These are phyloP conservation scores for Drosophila nigritarsus DNA, from an alignment of 2,888 invertebrate genomes.

Conservation along the genomic window DNA sequence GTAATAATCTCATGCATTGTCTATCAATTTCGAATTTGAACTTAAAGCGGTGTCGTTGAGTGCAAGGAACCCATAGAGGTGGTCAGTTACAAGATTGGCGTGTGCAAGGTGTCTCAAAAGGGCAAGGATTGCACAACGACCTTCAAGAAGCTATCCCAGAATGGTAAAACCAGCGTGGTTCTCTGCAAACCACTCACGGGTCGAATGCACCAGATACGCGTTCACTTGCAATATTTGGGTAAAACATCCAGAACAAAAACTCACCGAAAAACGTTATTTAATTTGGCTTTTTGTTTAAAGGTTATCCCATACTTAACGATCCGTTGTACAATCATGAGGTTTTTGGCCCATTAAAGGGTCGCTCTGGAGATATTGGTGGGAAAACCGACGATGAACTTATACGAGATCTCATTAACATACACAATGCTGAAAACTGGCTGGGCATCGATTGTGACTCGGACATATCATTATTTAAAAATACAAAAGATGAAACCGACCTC, in stretches of 20 bases:
- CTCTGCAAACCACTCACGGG: conserved; percentile 98
- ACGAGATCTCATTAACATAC: conserved; percentile 94
- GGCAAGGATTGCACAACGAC: conserved; percentile 97
- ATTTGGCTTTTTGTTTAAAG: conserved; percentile 10
- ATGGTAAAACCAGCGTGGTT: conserved; percentile 96
- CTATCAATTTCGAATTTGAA: accelerated
- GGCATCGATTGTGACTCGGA: conserved; percentile 96
- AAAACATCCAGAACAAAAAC: conserved; percentile 6
- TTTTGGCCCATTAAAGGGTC: conserved; percentile 97
- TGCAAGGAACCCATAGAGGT: conserved; percentile 96
- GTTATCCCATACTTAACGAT: conserved; percentile 96
- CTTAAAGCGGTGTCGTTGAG: conserved; percentile 91
- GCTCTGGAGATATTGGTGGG: conserved; percentile 88
- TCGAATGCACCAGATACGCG: conserved; percentile 99
- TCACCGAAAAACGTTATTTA: not conserved
- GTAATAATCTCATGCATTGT: not conserved
- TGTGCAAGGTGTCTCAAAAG: conserved; percentile 96
- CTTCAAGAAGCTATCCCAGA: conserved; percentile 95
- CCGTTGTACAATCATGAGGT: conserved; percentile 98
- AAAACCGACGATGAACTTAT: conserved; percentile 96
- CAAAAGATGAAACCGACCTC: conserved; percentile 88
- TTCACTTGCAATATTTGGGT: conserved; percentile 98
- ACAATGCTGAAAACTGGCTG: conserved; percentile 97
- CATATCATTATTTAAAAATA: conserved; percentile 91
- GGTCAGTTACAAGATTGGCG: conserved; percentile 97